Conservation (phyloP, 2,797 vertebrate species). For the Microctenopoma stevenorrisi region DNA sequence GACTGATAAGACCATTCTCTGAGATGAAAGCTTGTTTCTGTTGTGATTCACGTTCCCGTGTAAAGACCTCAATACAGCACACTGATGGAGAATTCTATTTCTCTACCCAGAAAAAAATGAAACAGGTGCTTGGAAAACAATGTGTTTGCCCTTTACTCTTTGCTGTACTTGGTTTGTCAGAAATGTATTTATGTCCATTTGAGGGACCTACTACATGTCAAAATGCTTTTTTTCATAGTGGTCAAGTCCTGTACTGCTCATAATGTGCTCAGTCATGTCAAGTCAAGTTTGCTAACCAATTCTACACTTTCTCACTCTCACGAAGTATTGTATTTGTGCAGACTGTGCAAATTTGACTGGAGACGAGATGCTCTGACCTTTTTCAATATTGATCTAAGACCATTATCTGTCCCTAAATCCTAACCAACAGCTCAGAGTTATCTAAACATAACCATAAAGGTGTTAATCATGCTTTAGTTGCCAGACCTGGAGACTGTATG, state of each 20-base stretch:
- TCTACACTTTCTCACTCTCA: constrained; percentile 19
- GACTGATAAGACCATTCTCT: constrained; percentile 62
- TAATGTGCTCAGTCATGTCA: constrained; percentile 11
- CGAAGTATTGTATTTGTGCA: constrained; percentile 24
- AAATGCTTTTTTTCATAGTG: neutral
- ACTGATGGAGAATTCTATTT: constrained; percentile 24
- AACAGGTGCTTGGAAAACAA: constrained; percentile 43
- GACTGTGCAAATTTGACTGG: constrained; percentile 28
- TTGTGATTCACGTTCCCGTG: constrained; percentile 55
- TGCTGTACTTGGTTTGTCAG: constrained; percentile 31
- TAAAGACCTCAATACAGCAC: constrained; percentile 28
- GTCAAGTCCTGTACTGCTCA: constrained; percentile 1
- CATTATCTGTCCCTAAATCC: constrained; percentile 30
- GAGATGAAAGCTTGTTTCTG: constrained; percentile 28
- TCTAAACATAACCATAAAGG: constrained; percentile 16
- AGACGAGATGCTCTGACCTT: constrained; percentile 21
- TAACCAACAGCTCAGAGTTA: constrained; percentile 13
- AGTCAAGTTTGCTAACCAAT: constrained; percentile 3
- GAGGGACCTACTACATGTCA: constrained; percentile 1
- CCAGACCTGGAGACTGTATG: constrained; percentile 5
- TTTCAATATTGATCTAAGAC: constrained; percentile 50
- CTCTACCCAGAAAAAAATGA: constrained; percentile 29
- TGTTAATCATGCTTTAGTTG: constrained; percentile 25
- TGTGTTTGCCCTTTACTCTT: constrained; percentile 58
- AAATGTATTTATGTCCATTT: constrained; percentile 33